These are phyloP conservation scores for Drosophila auraria DNA, from an alignment of 1,140 invertebrate genomes.

Conservation along the genomic window DNA sequence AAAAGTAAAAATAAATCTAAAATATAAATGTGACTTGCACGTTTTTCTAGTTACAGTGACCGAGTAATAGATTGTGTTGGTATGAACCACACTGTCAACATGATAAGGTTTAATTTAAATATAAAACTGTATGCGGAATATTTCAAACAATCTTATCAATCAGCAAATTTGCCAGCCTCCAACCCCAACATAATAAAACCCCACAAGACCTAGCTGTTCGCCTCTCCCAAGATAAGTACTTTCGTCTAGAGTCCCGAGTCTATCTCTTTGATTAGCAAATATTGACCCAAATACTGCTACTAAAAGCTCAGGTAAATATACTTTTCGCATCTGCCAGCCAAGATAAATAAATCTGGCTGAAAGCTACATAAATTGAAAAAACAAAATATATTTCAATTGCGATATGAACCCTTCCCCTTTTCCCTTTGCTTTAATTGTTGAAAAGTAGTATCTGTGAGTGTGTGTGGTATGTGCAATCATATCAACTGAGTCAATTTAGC, in stretches of 20 bases:
- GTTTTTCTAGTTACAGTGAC: neutral
- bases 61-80: neutral
- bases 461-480: slow-evolving; percentile 22
- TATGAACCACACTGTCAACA: no score
- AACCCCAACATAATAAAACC: neutral
- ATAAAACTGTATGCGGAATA: no score
- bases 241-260: neutral
- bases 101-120: neutral
- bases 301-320: slow-evolving; percentile 44
- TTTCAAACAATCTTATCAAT: neutral
- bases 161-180: neutral
- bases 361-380: slow-evolving; percentile 6
- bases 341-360: slow-evolving; percentile 35
- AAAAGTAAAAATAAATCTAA: no score
- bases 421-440: neutral
- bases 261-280: slow-evolving; percentile 43
- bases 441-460: neutral
- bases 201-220: slow-evolving; percentile 5
- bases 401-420: slow-evolving; percentile 5
- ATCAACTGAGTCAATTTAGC: slow-evolving; percentile 44
- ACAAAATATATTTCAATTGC: slow-evolving; percentile 24
- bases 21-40: neutral
- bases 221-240: neutral
- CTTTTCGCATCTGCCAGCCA: slow-evolving; percentile 32
- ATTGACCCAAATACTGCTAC: slow-evolving; percentile 30